Percentiles rank a stretch among this genome's conserved stretches.
phyloP scores from a whole-genome alignment of 2,113 vertebrate species.

The Narcine bancroftii region DNA sequence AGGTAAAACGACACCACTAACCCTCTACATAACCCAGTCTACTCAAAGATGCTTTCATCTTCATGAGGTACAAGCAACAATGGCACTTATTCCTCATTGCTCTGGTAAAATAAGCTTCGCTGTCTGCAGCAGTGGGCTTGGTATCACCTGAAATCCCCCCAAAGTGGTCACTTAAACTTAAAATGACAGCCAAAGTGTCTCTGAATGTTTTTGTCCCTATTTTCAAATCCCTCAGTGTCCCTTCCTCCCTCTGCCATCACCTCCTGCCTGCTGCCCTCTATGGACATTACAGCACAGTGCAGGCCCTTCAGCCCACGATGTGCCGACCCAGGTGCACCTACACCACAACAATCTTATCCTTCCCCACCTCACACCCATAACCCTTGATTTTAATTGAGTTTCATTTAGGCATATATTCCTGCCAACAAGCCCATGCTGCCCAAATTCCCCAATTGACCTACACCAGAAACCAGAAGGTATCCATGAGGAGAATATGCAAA shows the following conservation, averaged over 20 bases:
- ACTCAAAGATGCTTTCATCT: not conserved
- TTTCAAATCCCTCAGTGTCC: not conserved
- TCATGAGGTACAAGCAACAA: not conserved
- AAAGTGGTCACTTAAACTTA: not conserved
- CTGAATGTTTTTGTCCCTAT: not conserved
- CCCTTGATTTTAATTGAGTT: no score
- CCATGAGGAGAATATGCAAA: no score
- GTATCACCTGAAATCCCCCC: not conserved
- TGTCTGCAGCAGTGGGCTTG: not conserved
- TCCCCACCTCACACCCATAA: no score
- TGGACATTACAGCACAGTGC: not conserved
- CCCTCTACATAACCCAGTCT: not conserved
- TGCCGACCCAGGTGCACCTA: no score
- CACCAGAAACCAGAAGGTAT: no score
- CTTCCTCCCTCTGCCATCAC: not conserved
- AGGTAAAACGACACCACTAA: not conserved
- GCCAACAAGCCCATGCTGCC: no score
- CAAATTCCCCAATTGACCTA: no score
- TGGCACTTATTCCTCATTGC: not conserved
- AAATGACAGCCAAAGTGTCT: not conserved
- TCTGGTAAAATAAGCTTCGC: not conserved
- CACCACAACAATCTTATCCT: no score
- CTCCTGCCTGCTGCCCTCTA: not conserved
- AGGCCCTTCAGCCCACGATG: no score
- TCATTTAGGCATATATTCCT: no score